phyloP scores from a whole-genome alignment of 2,113 vertebrate species.

The Dasypus novemcinctus region DNA sequence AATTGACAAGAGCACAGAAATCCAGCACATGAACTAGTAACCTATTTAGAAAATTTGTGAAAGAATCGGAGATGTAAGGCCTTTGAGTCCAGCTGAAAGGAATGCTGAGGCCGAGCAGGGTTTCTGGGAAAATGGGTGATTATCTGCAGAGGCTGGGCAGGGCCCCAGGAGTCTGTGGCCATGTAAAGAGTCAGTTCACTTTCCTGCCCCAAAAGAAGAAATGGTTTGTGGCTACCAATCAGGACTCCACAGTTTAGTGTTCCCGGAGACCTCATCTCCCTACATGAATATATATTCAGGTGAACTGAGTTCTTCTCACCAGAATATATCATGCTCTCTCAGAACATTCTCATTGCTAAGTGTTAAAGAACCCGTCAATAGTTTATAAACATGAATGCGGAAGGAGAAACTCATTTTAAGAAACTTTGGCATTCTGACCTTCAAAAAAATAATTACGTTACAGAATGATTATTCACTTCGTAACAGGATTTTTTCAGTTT shows the following conservation, averaged over 20 bases:
- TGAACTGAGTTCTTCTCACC: constrained; percentile 13
- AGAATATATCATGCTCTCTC: not conserved
- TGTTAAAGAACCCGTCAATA: constrained; percentile 53
- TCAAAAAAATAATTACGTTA: not conserved
- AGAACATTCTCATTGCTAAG: constrained; percentile 36
- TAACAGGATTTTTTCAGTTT: constrained; percentile 6
- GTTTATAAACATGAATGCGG: constrained; percentile 47
- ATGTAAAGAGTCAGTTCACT: no score
- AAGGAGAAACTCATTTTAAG: constrained; percentile 42
- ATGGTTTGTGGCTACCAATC: not conserved
- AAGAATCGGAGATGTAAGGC: not conserved
- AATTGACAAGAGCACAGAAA: not conserved
- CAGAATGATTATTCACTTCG: not conserved
- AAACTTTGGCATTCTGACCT: not conserved
- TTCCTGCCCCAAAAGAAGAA: not conserved
- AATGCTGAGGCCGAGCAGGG: not conserved
- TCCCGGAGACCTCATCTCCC: not conserved
- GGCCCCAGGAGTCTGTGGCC: not conserved
- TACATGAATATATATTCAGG: not conserved
- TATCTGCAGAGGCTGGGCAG: no score
- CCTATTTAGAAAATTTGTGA: constrained; percentile 41
- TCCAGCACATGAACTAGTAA: constrained; percentile 36
- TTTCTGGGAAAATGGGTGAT: not conserved
- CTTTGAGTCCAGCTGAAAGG: not conserved
- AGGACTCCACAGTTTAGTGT: not conserved